Evolutionary conservation across 2,888 invertebrate genomes (phyloP).

Genomic region (Trileptium ribeirensis): DNA sequence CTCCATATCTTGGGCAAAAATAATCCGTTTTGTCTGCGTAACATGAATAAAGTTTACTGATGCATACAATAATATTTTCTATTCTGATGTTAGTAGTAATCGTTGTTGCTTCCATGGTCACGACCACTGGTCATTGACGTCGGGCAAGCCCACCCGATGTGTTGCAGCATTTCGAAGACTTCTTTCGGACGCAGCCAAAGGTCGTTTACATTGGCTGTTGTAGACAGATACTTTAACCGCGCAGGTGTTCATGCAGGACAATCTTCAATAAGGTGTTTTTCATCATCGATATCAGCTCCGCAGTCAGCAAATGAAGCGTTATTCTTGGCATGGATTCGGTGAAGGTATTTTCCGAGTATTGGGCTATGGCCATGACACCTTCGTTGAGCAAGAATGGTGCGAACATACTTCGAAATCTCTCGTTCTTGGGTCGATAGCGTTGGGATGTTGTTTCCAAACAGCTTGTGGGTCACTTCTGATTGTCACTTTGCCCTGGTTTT

Average conservation of each 20-base stretch:
- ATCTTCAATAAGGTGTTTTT: not conserved
- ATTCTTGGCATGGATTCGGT: not conserved
- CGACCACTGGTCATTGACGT: not conserved
- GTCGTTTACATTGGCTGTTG: not conserved
- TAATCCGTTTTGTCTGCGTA: too few species aligned
- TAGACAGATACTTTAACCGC: not conserved
- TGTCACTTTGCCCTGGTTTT: not conserved
- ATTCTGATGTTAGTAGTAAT: too few species aligned
- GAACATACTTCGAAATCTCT: not conserved
- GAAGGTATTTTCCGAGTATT: not conserved
- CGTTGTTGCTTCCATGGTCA: too few species aligned
- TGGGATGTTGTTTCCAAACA: not conserved
- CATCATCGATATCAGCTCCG: not conserved
- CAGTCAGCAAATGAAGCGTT: not conserved
- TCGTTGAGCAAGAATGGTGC: not conserved
- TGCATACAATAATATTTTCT: too few species aligned
- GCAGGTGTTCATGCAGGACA: not conserved
- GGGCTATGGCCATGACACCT: not conserved
- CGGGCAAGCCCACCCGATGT: not conserved
- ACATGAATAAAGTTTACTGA: too few species aligned
- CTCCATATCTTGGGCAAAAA: too few species aligned
- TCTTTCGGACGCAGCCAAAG: not conserved
- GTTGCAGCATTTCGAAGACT: not conserved
- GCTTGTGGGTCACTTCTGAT: not conserved
- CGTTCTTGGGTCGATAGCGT: not conserved